Evolutionary conservation across 2,113 vertebrate genomes (phyloP), one percentile per base, ranked within the genome.

Genomic region (Odocoileus virginianus): DNA sequence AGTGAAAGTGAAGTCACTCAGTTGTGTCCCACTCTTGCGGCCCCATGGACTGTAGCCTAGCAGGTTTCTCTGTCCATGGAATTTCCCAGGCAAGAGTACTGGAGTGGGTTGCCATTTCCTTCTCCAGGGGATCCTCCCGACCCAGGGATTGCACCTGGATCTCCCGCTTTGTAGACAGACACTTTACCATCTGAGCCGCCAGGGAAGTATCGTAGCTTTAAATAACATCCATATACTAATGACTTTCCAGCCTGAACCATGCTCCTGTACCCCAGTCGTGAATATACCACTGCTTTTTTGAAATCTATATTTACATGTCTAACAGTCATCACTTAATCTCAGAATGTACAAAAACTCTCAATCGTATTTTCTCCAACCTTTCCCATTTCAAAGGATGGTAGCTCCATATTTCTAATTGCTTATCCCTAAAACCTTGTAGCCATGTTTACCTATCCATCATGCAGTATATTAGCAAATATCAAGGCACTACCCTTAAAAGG

Each of bases 21-120:
- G 61, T 19, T 0, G 0, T 67, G 16, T 67, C 61, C 0, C 4
- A 67, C 61, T 67, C 33, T 67, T 19, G 61, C 0, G 0, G n/a
- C 33, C 33, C 15, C 33, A n/a, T n/a, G 61, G 61, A 67, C 7
- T 64, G 3, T 64, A 64, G 60, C 30, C 4, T 67, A 19, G 7
- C 16, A n/a, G 33, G 33, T 10, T 67, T 33, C 2, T 19, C 33
- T 19, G 8, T 36, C 8, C 64, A 67, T 36, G 64, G 17, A n/a
- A 67, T 67, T 36, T 67, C 36, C 33, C 64, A 67, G 64, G 33
- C 64, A 67, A 67, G 17, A n/a, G 33, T 67, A 67, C 33, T 17
- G 19, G 33, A 67, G 33, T 36, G 8, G 33, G 33, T 67, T 67
- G 33, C 64, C 17, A 67, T 67, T 36, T 67, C 64, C 33, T 67